phyloP scores from a whole-genome alignment of 2,113 vertebrate genomes.

The Atractosteus spatula region DNA sequence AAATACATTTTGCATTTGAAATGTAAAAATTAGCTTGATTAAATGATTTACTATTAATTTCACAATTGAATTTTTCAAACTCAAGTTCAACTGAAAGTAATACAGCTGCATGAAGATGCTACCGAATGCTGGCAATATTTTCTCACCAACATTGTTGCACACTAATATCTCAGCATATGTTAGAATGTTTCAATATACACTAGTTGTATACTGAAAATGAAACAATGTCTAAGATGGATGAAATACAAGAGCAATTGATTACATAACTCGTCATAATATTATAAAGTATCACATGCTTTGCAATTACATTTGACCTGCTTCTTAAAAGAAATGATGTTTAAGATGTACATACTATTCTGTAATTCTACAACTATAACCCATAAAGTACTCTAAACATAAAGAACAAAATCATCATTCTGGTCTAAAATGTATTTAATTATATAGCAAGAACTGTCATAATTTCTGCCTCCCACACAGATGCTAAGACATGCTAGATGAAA shows the following conservation, averaged over 20 bases:
- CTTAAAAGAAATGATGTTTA: not conserved
- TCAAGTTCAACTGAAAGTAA: too few species aligned
- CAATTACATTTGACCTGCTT: too few species aligned
- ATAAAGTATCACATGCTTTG: too few species aligned
- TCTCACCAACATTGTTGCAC: not conserved
- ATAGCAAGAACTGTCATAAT: not conserved
- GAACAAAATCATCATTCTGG: not conserved
- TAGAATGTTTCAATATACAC: not conserved
- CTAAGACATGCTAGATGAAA: not conserved
- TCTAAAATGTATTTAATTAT: conserved; percentile 6
- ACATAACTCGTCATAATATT: too few species aligned
- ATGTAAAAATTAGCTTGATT: too few species aligned
- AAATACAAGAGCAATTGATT: too few species aligned
- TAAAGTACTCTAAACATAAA: not conserved
- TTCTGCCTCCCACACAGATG: not conserved
- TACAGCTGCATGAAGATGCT: not conserved
- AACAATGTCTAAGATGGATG: too few species aligned
- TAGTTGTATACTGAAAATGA: not conserved
- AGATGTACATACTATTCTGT: not conserved
- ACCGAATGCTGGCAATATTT: too few species aligned
- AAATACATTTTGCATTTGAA: too few species aligned
- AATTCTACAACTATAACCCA: not conserved
- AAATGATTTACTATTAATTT: too few species aligned
- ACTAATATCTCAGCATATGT: not conserved
- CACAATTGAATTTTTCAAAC: too few species aligned